Percentiles rank a stretch among this genome's conserved stretches.
Conservation (phyloP, 2,888 invertebrate species). For the Archaeoteleia sp. region DNA sequence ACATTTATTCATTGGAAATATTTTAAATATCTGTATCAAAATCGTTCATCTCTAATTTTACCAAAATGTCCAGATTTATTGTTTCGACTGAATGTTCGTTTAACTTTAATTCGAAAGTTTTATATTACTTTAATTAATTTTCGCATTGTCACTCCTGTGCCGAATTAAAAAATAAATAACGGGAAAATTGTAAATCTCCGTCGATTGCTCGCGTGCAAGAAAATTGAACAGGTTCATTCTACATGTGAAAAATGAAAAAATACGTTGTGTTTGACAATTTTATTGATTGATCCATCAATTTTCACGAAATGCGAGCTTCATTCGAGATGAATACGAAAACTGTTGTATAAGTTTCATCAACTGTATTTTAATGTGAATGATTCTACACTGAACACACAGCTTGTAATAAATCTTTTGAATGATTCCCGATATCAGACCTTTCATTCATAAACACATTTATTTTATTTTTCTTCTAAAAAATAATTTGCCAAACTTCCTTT, state of each 20-base stretch:
- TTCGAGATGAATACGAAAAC: conserved; percentile 23
- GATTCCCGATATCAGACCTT: conserved; percentile 23
- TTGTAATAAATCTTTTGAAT: conserved; percentile 45
- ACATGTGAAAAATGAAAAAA: too few relatives aligned
- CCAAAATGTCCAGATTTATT: conserved; percentile 2
- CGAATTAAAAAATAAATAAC: conserved; percentile 6
- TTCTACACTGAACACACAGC: conserved; percentile 33
- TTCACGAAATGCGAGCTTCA: conserved; percentile 26
- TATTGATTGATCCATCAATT: conserved; percentile 8
- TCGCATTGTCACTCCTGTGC: too few relatives aligned
- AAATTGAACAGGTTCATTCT: too few relatives aligned
- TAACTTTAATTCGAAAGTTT: not conserved
- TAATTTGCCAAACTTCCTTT: too few relatives aligned
- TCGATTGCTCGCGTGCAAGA: conserved; percentile 15
- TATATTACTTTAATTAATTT: too few relatives aligned
- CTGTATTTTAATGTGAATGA: conserved; percentile 43
- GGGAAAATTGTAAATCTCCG: conserved; percentile 5
- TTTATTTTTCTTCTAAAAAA: conserved; percentile 7
- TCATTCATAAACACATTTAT: conserved; percentile 7
- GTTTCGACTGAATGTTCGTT: not conserved
- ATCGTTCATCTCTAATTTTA: conserved; percentile 13
- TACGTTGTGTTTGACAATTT: not conserved
- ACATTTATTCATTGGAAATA: too few relatives aligned
- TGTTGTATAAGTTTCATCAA: conserved; percentile 31
- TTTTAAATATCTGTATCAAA: not conserved